Evolutionary conservation across 2,888 invertebrate genomes (phyloP), one percentile per base, ranked within the genome.

Genomic region (Colletes collaris): DNA sequence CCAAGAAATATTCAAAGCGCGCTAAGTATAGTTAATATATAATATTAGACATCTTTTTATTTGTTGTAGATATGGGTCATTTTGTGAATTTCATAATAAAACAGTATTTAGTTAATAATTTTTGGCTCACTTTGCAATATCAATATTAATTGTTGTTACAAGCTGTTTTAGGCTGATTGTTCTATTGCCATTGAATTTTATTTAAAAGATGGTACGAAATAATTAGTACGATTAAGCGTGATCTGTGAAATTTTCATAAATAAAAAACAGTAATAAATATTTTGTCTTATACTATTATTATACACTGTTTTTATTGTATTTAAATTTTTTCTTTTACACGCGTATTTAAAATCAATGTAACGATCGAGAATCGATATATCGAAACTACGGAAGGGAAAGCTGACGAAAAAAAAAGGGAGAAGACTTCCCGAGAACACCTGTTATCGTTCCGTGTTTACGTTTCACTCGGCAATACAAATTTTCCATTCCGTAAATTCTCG

Each of bases 231-330:
- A 8, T 46, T 46, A 46, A 46, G 44, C 49, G 44, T 27, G 67
- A 53, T 67, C 46, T 72, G 52, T 79, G n/a, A 40, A 65, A 56
- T 62, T 63, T 56, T 65, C 27, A 53, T 69, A 72, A 79, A 78
- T 72, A 69, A 65, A 78, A 55, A 10, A 65, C 46, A 67, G 27
- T 11, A 58, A 50, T 11, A 58, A 44, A 76, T 11, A 49, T 49
- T 13, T 63, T 16, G 19, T 65, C 6, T 60, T 46, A n/a, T 58
- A 35, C 59, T 46, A 13, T 66, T 8, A 37, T 78, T 60, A 59
- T 50, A 35, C 27, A 46, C 58, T 55, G n/a, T 13, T 55, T 46
- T 8, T 76, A 27, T 44, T 58, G n/a, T 76, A 56, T 62, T 27
- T 13, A 40, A 10, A 46, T 58, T 56, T 10, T 8, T 27, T 27